Evolutionary conservation across 1,140 invertebrate genomes (phyloP).

Genomic region (Philotrypesis tridentata): DNA sequence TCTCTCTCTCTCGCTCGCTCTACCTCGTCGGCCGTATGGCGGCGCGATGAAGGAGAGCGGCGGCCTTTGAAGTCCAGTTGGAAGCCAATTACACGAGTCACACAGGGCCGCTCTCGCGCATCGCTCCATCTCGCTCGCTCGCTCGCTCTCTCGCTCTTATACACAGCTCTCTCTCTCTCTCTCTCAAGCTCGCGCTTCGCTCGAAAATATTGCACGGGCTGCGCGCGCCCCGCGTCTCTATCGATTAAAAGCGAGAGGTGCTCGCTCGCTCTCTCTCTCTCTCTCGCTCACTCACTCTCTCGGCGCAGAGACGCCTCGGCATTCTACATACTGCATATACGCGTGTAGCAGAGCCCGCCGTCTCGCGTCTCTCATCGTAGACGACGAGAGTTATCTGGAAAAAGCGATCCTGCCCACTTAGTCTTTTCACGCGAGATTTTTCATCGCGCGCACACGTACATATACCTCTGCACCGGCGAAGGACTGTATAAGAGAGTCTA

Average conservation of each 20-base stretch:
- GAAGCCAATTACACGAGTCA: slow-evolving; percentile 76
- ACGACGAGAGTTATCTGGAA: background rate
- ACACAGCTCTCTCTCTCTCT: slow-evolving; percentile 39
- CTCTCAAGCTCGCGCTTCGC: slow-evolving; percentile 47
- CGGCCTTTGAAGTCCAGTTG: slow-evolving; percentile 74
- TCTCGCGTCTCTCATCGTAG: background rate
- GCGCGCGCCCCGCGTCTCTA: slow-evolving; percentile 60
- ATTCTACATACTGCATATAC: background rate
- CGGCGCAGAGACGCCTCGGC: background rate
- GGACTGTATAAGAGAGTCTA: background rate
- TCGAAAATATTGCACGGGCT: slow-evolving; percentile 63
- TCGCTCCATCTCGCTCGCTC: slow-evolving; percentile 50
- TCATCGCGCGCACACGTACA: background rate
- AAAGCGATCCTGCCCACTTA: background rate
- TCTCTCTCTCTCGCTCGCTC: slow-evolving; percentile 51
- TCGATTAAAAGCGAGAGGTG: slow-evolving; percentile 69
- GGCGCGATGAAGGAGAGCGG: slow-evolving; percentile 74
- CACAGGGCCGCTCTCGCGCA: slow-evolving; percentile 71
- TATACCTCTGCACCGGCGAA: too few relatives aligned
- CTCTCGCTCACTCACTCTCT: background rate
- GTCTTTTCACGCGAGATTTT: slow-evolving; percentile 8
- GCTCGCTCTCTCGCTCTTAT: slow-evolving; percentile 46
- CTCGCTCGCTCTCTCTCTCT: slow-evolving; percentile 51
- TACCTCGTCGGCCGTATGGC: slow-evolving; percentile 66
- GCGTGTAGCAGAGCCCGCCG: too few relatives aligned